Evolutionary conservation across 2,888 invertebrate genomes (phyloP).

Genomic region (Ethmia dodecea): DNA sequence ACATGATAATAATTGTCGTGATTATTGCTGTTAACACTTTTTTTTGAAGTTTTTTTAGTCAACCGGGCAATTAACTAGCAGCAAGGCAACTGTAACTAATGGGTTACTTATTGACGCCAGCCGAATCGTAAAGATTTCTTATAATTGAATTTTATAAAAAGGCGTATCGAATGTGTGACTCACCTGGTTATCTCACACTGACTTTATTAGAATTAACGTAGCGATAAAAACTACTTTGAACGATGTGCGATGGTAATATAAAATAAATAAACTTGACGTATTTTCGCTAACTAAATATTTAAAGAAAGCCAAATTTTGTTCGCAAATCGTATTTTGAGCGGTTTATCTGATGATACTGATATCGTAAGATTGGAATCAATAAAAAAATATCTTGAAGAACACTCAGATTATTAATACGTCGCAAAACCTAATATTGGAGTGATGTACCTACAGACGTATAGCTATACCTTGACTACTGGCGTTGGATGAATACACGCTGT

Average conservation of each 20-base stretch:
- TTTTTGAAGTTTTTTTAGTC: slow-evolving; percentile 24
- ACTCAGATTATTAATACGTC: no score
- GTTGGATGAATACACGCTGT: no score
- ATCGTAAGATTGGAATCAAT: no score
- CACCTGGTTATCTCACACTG: slow-evolving; percentile 9
- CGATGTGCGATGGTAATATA: not conserved
- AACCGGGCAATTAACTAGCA: slow-evolving; percentile 27
- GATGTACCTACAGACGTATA: no score
- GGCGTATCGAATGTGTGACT: slow-evolving; percentile 32
- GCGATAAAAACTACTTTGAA: slow-evolving; percentile 1
- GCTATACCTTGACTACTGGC: no score
- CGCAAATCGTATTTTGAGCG: no score
- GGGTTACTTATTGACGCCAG: slow-evolving; percentile 21
- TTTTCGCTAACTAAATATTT: no score
- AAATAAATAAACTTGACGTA: no score
- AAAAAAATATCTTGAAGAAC: no score
- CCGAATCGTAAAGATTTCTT: slow-evolving; percentile 27
- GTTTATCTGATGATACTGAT: no score
- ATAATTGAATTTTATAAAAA: slow-evolving; percentile 40
- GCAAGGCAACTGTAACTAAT: slow-evolving; percentile 38
- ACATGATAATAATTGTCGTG: slow-evolving; percentile 19
- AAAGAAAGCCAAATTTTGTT: no score
- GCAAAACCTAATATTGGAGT: no score
- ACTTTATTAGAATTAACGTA: slow-evolving; percentile 1
- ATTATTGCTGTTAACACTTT: slow-evolving; percentile 20